Evolutionary conservation across 2,888 invertebrate genomes (phyloP), one percentile per base, ranked within the genome.

Genomic region (Drosophila demipolita): DNA sequence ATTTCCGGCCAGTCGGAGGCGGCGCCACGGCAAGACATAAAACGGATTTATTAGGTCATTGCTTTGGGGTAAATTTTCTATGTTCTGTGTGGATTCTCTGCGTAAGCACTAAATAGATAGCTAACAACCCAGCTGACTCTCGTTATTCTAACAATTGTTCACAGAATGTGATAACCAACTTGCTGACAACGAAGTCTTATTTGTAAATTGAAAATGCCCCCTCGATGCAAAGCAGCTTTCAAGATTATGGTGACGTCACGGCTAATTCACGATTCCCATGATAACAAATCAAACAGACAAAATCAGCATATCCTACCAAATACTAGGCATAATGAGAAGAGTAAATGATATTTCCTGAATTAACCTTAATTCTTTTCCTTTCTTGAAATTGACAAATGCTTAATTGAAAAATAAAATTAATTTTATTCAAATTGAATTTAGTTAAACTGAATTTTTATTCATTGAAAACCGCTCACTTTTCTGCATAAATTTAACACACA

Each of bases 31-130:
- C 73, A 84, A 74, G 78, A 89, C 82, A 89, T 89, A 83, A 87
- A 87, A 87, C 72, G 81, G 83, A 87, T 87, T 87, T 87, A 87
- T 87, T 87, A 87, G 87, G 81, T 85, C 89, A 87, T 81, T 89
- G 74, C 78, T 79, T 63, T 58, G 49, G 67, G 66, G 45, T 55
- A 61, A 57, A 42, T 57, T 38, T n/a, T n/a, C 35, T 29, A 38
- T 53, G 12, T 23, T 54, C 38, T 66, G 17, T 29, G 15, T 9
- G n/a, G 38, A n/a, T 29, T 45, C 20, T 54, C 82, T 82, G 45
- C 54, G 86, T 81, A 80, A 80, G 80, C 86, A 78, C 62, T 68
- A 54, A 60, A 62, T 65, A 54, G 62, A 62, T 65, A 71, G 77
- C 72, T 80, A 82, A 72, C 26, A 38, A 66, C 60, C 55, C 64